A percentile compares a stretch with the other conserved stretches of the same genome.
Conservation (phyloP, 1,140 invertebrate genomes). For the Drosophila oshimai region DNA sequence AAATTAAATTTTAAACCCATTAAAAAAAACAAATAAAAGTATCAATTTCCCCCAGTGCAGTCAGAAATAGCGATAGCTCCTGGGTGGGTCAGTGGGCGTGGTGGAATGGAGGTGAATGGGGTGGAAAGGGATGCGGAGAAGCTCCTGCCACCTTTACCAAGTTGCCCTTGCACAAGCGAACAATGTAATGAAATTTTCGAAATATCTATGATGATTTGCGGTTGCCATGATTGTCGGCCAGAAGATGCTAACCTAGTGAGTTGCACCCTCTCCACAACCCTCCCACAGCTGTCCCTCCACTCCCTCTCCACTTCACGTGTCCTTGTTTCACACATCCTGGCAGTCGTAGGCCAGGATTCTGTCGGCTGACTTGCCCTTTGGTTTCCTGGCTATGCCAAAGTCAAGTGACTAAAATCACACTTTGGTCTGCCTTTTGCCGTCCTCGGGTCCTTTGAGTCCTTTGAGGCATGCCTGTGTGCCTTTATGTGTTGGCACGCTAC, state of each 20-base stretch:
- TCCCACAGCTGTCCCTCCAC: background rate
- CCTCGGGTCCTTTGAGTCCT: conserved; percentile 20
- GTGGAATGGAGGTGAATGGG: background rate
- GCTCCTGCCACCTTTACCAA: conserved; percentile 45
- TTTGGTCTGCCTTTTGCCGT: conserved; percentile 13
- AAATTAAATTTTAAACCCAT: background rate
- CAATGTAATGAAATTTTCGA: conserved; percentile 76
- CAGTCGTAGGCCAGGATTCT: conserved; percentile 35
- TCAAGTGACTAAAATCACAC: conserved; percentile 68
- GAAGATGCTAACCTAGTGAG: conserved; percentile 21
- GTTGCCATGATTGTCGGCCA: conserved; percentile 67
- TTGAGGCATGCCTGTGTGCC: conserved; percentile 1
- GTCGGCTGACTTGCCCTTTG: conserved; percentile 41
- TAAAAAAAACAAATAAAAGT: no score
- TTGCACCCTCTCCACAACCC: background rate
- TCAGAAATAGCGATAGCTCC: background rate
- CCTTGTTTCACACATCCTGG: conserved; percentile 51
- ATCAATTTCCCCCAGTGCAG: background rate
- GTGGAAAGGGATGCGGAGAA: conserved; percentile 14
- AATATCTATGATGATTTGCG: conserved; percentile 79
- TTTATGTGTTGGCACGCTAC: background rate
- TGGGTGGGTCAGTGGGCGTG: conserved; percentile 7
- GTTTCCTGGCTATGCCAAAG: conserved; percentile 48
- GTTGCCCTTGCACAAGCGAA: conserved; percentile 25
- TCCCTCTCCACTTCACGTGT: conserved; percentile 3